Conservation (phyloP, 92 coral and sea anemone genomes). For the Palythoa heliodiscus region DNA sequence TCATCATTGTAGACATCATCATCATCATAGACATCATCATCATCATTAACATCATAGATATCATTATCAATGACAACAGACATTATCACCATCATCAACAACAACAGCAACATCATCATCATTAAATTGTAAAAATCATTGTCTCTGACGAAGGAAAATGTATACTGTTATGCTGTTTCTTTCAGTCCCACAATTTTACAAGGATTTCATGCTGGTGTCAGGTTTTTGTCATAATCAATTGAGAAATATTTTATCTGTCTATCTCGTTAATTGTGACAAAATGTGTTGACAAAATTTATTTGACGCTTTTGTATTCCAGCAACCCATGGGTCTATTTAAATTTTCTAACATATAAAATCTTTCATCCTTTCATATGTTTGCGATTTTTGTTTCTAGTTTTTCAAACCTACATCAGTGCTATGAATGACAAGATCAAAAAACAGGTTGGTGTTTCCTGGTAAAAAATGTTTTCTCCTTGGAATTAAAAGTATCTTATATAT, state of each 20-base stretch:
- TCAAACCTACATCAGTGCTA: constrained; percentile 97
- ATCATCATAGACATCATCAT: background rate
- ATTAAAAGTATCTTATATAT: too few relatives aligned
- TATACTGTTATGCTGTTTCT: background rate
- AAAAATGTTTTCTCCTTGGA: too few relatives aligned
- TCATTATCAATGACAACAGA: background rate
- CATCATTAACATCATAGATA: background rate
- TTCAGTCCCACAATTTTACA: background rate
- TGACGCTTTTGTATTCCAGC: too few relatives aligned
- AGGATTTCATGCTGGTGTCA: too few relatives aligned
- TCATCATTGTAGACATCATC: too few relatives aligned
- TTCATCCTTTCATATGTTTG: background rate
- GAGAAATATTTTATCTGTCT: too few relatives aligned
- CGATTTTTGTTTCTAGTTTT: constrained; percentile 67
- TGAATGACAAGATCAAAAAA: constrained; percentile 96
- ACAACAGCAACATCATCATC: background rate
- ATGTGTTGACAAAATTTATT: too few relatives aligned
- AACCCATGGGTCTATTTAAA: too few relatives aligned
- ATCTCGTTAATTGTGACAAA: too few relatives aligned
- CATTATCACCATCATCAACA: background rate
- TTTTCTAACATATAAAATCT: too few relatives aligned
- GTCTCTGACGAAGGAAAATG: too few relatives aligned
- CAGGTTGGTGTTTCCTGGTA: constrained; percentile 58
- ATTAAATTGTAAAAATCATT: background rate
- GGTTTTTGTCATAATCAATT: too few relatives aligned